These are phyloP conservation scores for Heterotis niloticus DNA, from an alignment of 2,113 vertebrate species.

Conservation along the genomic window DNA sequence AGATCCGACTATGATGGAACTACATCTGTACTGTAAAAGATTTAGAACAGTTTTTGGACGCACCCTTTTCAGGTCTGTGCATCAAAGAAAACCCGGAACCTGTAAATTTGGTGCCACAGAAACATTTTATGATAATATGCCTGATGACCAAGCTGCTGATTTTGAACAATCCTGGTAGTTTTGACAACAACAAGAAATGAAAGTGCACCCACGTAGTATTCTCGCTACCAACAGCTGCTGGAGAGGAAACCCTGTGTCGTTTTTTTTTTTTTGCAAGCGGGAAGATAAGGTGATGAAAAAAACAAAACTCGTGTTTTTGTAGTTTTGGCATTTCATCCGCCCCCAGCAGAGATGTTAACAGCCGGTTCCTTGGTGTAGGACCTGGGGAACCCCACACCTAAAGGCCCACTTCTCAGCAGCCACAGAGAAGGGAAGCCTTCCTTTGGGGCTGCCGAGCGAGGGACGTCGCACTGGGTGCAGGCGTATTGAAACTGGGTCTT, in stretches of 20 bases:
- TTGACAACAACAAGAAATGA: neutral
- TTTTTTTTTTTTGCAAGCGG: neutral
- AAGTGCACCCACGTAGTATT: neutral
- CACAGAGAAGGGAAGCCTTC: slow-evolving; percentile 5
- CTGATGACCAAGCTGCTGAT: slow-evolving; percentile 11
- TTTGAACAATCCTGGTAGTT: neutral
- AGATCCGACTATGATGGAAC: neutral
- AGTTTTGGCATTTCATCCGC: slow-evolving; percentile 14
- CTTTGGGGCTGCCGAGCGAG: neutral
- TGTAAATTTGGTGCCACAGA: neutral
- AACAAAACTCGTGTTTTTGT: neutral
- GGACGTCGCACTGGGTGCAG: neutral
- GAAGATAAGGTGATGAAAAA: slow-evolving; percentile 22
- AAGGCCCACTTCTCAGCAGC: neutral
- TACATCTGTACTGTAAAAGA: too few species aligned
- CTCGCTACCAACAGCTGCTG: neutral
- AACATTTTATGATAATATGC: neutral
- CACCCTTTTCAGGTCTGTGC: neutral
- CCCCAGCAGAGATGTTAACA: neutral
- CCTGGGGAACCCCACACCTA: neutral
- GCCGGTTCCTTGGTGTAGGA: slow-evolving; percentile 3
- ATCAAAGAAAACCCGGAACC: neutral
- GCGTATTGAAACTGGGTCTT: slow-evolving; percentile 28
- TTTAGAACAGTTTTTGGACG: neutral
- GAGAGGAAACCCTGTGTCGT: neutral